Evolutionary conservation across 2,888 invertebrate species (phyloP).

Genomic region (Lordiphosa andalusiaca): DNA sequence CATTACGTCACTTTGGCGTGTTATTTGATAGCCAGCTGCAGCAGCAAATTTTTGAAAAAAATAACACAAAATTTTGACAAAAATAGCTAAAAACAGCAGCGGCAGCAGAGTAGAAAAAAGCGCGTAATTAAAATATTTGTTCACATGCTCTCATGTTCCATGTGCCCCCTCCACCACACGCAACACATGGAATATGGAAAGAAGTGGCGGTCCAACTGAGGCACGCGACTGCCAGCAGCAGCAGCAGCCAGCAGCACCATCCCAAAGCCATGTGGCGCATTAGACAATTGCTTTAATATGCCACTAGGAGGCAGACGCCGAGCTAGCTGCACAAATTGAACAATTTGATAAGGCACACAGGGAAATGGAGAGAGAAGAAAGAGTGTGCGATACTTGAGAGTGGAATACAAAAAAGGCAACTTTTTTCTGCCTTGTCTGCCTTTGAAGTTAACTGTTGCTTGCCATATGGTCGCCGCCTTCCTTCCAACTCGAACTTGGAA

Average conservation of each 20-base stretch:
- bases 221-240: conserved; percentile 64
- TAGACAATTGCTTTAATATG: conserved; percentile 71
- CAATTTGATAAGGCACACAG: conserved; percentile 59
- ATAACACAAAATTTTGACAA: conserved; percentile 40
- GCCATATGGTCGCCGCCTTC: conserved; percentile 30
- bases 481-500: conserved; percentile 28
- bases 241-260: conserved; percentile 5
- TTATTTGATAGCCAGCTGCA: conserved; percentile 47
- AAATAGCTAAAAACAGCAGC: conserved; percentile 49
- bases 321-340: conserved; percentile 65
- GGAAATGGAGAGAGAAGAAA: not conserved
- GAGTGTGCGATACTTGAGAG: conserved; percentile 16
- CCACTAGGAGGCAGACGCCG: conserved; percentile 24
- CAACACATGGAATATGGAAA: conserved; percentile 23
- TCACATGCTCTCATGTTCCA: conserved; percentile 61
- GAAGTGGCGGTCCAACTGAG: conserved; percentile 13
- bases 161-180: conserved; percentile 12
- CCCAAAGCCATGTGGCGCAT: conserved; percentile 57
- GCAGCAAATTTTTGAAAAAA: conserved; percentile 3
- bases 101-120: conserved; percentile 29
- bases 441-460: conserved; percentile 32
- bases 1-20: conserved; percentile 15
- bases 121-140: conserved; percentile 62
- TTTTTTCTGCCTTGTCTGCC: conserved; percentile 23
- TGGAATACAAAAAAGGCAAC: conserved; percentile 26